Evolutionary conservation across 2,113 vertebrate species (phyloP), one percentile per base, ranked within the genome.

Genomic region (Amia ocellicauda): DNA sequence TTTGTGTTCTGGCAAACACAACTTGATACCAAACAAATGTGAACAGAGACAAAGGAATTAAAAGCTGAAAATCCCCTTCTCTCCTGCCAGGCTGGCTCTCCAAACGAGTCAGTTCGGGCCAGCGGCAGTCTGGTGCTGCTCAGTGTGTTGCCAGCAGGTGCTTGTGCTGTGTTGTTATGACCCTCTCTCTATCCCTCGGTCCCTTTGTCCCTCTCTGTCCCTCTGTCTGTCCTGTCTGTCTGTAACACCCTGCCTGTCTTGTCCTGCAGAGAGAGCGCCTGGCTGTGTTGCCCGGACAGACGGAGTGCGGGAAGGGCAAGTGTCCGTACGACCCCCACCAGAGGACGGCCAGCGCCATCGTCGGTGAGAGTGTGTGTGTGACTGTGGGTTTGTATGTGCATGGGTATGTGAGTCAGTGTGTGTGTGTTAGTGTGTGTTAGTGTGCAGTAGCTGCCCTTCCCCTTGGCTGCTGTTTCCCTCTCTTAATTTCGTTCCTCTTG

Each of bases 251-350:
- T n/a, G n/a, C n/a, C n/a, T n/a, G n/a, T n/a, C n/a, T n/a, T n/a
- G 20, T 43, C 47, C 27, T 54, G 10, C 76, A 90, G 88, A 78
- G 71, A 19, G 88, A 87, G 43, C 75, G 83, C 49, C 84, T 86
- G 73, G 78, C 75, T 10, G 67, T 91, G 3, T 74, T 72, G 64
- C 81, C 83, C 31, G 43, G 80, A 29, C 85, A 88, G 70, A 90
- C 88, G 7, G 88, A 90, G 64, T 84, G 87, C 28, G 89, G 89
- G 19, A 90, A 88, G 66, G 89, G 89, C 11, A 91, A 91, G 73
- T 89, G 88, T 77, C 88, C 89, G 0, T 91, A 88, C 0, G 85
- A 91, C 63, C 89, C 89, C 0, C 77, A 82, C n/a, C 89, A 90
- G 75, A 86, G 80, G 70, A 86, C 88, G 0, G 88, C 88, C 24